These are phyloP conservation scores for Tenodera sinensis DNA, from an alignment of 2,888 invertebrate genomes.

Conservation along the genomic window DNA sequence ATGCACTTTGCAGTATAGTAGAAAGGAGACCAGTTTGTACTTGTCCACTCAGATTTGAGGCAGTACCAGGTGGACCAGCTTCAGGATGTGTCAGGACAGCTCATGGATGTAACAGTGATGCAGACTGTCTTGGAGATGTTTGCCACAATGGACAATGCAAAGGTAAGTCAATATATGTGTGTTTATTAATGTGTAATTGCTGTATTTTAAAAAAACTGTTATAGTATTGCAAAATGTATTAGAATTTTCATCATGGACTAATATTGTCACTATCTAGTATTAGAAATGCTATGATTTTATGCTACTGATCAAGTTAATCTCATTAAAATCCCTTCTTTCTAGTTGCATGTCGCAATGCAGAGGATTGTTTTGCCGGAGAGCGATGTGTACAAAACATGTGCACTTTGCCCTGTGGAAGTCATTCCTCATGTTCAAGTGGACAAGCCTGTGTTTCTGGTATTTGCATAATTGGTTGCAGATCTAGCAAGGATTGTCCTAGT, in stretches of 20 bases:
- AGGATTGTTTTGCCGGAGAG: slow-evolving; percentile 77
- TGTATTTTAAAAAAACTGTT: not conserved
- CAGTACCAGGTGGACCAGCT: slow-evolving; percentile 56
- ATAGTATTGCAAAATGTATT: not conserved
- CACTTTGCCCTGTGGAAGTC: slow-evolving; percentile 72
- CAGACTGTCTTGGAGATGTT: slow-evolving; percentile 73
- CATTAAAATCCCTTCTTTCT: not conserved
- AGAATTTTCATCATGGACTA: not conserved
- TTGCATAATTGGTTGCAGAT: slow-evolving; percentile 80
- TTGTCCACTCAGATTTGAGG: slow-evolving; percentile 73
- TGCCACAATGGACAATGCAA: slow-evolving; percentile 83
- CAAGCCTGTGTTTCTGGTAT: slow-evolving; percentile 78
- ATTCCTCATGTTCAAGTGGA: slow-evolving; percentile 73
- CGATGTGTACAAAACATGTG: slow-evolving; percentile 76
- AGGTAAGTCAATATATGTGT: slow-evolving; percentile 39
- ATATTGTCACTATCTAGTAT: not conserved
- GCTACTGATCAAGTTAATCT: not conserved
- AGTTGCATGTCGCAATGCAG: slow-evolving; percentile 69
- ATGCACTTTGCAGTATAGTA: slow-evolving; percentile 75
- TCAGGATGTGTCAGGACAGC: slow-evolving; percentile 71
- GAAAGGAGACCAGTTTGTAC: slow-evolving; percentile 73
- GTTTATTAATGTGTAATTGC: too few relatives aligned
- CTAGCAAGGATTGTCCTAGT: slow-evolving; percentile 72
- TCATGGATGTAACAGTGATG: slow-evolving; percentile 62
- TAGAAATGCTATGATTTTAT: not conserved